phyloP scores from a whole-genome alignment of 2,113 vertebrate species.

The Corythaixoides concolor region DNA sequence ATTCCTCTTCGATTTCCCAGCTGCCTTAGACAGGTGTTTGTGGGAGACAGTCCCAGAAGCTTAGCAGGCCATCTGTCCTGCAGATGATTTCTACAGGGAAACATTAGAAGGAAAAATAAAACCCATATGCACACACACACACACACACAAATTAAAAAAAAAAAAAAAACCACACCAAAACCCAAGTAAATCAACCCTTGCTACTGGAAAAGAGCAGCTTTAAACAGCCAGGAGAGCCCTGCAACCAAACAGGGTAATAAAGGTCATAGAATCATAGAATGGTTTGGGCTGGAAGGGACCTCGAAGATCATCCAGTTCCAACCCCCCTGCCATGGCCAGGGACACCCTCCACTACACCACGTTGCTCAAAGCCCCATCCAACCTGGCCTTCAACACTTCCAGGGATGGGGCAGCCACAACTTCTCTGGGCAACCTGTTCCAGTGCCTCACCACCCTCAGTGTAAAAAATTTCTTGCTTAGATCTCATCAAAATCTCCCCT shows the following conservation, averaged over 20 bases:
- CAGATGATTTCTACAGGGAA: conserved; percentile 26
- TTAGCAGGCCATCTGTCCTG: conserved; percentile 24
- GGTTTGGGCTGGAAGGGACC: too few relatives aligned
- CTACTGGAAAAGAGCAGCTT: neutral
- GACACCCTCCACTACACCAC: too few relatives aligned
- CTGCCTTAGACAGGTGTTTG: conserved; percentile 40
- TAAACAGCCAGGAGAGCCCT: neutral
- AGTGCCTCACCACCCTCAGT: too few relatives aligned
- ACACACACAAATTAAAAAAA: neutral
- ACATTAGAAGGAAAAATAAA: conserved; percentile 29
- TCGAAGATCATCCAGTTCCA: too few relatives aligned
- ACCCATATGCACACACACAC: neutral
- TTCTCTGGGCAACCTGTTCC: too few relatives aligned
- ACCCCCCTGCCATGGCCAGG: too few relatives aligned
- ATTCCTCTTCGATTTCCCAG: conserved; percentile 8
- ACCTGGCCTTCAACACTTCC: too few relatives aligned
- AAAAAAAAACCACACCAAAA: neutral
- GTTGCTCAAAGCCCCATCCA: too few relatives aligned
- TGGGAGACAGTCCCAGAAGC: conserved; percentile 13
- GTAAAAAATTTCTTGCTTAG: too few relatives aligned
- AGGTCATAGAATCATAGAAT: neutral
- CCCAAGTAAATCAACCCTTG: neutral
- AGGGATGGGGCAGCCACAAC: too few relatives aligned
- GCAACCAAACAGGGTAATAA: neutral
- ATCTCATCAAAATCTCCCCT: too few relatives aligned